Conservation (phyloP, 2,888 invertebrate species). For the Standfussiana lucernea region DNA sequence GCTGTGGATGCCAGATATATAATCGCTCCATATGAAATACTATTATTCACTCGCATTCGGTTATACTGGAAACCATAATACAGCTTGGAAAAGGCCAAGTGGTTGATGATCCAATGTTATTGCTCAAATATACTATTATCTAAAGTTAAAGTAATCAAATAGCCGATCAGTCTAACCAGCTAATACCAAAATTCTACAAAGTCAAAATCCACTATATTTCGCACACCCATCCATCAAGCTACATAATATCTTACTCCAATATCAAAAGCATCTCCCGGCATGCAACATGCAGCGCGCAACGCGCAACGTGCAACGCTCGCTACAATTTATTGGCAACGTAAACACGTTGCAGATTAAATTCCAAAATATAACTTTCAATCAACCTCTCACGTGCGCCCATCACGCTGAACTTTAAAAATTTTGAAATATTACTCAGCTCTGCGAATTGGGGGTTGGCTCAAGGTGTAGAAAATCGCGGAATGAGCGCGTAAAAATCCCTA, state of each 20-base stretch:
- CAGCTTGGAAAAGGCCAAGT: neutral
- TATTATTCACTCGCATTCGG: neutral
- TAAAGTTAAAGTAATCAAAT: neutral
- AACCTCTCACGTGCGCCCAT: constrained; percentile 76
- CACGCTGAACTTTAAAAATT: constrained; percentile 81
- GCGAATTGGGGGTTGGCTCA: constrained; percentile 61
- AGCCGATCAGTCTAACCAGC: neutral
- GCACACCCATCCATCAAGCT: constrained; percentile 48
- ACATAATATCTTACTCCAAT: constrained; percentile 51
- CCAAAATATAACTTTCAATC: constrained; percentile 83
- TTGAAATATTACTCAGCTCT: constrained; percentile 82
- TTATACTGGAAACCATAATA: neutral
- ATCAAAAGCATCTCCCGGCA: constrained; percentile 47
- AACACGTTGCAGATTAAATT: constrained; percentile 77
- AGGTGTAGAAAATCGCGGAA: constrained; percentile 58
- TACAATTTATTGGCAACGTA: constrained; percentile 70
- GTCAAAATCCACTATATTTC: constrained; percentile 15
- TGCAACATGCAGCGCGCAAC: constrained; percentile 50
- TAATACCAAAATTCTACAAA: neutral
- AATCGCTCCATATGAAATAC: neutral
- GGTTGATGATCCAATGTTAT: neutral
- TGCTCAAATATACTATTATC: neutral
- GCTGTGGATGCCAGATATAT: no score
- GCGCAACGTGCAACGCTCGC: constrained; percentile 41
- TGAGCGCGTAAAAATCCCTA: no score